phyloP scores from a whole-genome alignment of 2,113 vertebrate species.

The Megalops atlanticus region DNA sequence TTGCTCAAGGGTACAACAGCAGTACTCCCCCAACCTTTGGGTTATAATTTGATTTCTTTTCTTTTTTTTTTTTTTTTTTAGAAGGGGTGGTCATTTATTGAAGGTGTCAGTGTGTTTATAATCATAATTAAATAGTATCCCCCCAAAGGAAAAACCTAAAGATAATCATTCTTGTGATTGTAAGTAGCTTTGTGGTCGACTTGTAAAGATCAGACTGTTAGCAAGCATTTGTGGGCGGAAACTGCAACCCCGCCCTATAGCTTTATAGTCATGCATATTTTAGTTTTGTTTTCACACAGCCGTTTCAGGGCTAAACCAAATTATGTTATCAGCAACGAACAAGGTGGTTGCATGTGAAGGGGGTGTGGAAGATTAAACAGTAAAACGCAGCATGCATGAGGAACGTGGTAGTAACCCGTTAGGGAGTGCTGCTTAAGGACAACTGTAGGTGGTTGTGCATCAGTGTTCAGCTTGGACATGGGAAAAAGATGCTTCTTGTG shows the following conservation, averaged over 20 bases:
- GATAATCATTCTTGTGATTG: slow-evolving; percentile 50
- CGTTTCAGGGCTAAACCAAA: slow-evolving; percentile 36
- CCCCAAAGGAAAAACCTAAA: slow-evolving; percentile 29
- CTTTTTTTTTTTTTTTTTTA: no score
- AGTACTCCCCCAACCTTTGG: no score
- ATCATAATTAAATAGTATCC: neutral
- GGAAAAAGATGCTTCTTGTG: no score
- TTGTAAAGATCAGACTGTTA: slow-evolving; percentile 66
- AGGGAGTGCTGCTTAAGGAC: neutral
- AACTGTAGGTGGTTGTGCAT: neutral
- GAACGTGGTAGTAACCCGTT: neutral
- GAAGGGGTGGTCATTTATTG: neutral
- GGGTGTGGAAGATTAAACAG: neutral
- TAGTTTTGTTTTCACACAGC: slow-evolving; percentile 46
- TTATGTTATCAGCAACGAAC: slow-evolving; percentile 13
- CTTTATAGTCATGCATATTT: slow-evolving; percentile 62
- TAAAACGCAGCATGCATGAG: neutral
- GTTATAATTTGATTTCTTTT: no score
- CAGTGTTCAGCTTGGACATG: neutral
- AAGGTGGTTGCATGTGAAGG: neutral
- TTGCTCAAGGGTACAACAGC: no score
- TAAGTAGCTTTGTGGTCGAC: slow-evolving; percentile 53
- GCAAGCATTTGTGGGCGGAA: slow-evolving; percentile 62
- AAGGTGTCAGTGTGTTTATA: neutral
- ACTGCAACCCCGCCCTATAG: slow-evolving; percentile 57